Evolutionary conservation across 2,113 vertebrate genomes (phyloP), one percentile per base, ranked within the genome.

Genomic region (Prietella phreatophila): DNA sequence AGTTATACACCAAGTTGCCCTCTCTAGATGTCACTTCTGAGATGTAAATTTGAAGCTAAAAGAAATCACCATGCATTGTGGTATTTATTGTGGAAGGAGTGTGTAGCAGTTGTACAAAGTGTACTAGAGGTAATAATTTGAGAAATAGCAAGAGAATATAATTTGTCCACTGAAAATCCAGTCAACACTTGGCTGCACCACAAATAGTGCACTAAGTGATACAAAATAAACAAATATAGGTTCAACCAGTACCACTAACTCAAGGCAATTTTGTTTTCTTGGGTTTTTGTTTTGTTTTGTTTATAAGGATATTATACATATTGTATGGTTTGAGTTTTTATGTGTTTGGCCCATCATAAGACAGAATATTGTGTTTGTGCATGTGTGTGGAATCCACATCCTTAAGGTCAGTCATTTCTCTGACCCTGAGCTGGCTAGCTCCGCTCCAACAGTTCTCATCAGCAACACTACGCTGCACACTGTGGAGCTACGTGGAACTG

Each of bases 391-490:
- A 73, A 73, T 89, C 87, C 83, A 87, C 82, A 84, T 88, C 86
- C 89, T 88, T 82, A 80, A 89, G 90, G 90, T 91, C 91, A 89
- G 87, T 78, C 33, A 47, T 80, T 90, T 88, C 89, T 71, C 56
- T 93, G 76, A 89, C 92, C 94, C 88, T 58, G 61, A 85, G 92
- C 91, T 87, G 76, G 91, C 87, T 87, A 93, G 92, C 91, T 92
- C 92, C 60, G 85, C 90, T 90, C 93, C 93, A 93, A 94, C 95
- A 93, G 93, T 91, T 94, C 91, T 92, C 93, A 92, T 92, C 91
- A 94, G 91, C 93, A 94, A 91, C 92, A 92, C 91, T 91, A 91
- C 90, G 85, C 91, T 92, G 90, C 89, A 91, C 75, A 89, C 55
- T 67, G 85, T 90, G 83, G 81, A 89, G 89, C 69, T 61, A 86